Conservation (phyloP, 2,113 vertebrate genomes). For the Solenodon paradoxus region DNA sequence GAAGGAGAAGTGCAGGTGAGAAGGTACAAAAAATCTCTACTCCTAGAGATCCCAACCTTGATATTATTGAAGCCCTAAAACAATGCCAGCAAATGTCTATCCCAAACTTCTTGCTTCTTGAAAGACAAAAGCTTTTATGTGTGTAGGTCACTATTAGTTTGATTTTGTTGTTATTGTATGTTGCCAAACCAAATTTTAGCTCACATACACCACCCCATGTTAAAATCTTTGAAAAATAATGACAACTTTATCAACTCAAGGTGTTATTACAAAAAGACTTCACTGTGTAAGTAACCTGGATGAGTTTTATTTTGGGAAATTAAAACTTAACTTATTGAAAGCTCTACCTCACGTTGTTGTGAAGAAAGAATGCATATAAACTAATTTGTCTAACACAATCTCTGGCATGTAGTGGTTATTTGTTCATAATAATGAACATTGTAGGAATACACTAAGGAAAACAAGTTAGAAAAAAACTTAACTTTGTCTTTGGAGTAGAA, state of each 20-base stretch:
- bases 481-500: neutral
- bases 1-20: neutral
- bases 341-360: neutral
- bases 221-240: conserved; percentile 31
- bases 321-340: neutral
- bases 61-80: neutral
- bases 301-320: neutral
- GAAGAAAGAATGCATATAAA: neutral
- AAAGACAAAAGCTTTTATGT: neutral
- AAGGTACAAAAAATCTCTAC: neutral
- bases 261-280: neutral
- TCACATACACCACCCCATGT: neutral
- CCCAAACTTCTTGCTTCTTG: neutral
- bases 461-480: neutral
- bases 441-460: neutral
- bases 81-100: neutral
- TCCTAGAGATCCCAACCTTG: neutral
- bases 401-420: neutral
- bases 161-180: neutral
- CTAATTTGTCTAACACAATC: neutral
- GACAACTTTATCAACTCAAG: neutral
- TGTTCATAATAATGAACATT: neutral
- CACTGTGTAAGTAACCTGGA: neutral
- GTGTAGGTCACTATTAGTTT: neutral
- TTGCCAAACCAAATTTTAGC: neutral